Conservation (phyloP, 2,797 vertebrate genomes). For the Cyclura pinguis region DNA sequence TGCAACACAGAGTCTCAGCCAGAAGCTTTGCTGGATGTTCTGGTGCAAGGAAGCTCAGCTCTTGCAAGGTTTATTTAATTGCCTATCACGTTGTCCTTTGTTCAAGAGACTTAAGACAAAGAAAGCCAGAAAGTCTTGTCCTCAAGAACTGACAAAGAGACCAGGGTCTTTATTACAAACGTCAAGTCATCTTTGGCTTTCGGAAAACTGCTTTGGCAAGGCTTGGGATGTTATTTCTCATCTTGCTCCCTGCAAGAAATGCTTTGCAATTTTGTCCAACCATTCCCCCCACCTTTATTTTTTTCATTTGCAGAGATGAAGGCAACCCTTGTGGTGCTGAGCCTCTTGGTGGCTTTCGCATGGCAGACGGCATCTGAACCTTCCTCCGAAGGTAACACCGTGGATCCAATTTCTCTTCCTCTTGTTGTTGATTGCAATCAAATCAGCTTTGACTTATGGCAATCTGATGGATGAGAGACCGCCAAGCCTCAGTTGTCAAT, state of each 20-base stretch:
- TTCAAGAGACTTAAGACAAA: background rate
- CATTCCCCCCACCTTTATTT: background rate
- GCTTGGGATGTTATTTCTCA: no score
- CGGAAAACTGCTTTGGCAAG: background rate
- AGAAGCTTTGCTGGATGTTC: background rate
- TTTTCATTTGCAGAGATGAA: constrained; percentile 20
- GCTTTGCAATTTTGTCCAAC: background rate
- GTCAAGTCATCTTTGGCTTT: background rate
- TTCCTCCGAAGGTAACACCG: background rate
- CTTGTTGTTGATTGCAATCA: background rate
- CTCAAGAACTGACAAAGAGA: no score
- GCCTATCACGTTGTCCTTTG: no score
- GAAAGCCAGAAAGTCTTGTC: no score
- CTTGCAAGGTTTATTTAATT: background rate
- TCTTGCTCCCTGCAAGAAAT: no score
- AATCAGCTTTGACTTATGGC: no score
- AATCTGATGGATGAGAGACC: no score
- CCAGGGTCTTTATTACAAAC: no score
- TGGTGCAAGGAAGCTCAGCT: background rate
- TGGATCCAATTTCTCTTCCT: background rate
- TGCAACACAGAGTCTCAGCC: background rate
- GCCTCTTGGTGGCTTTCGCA: background rate
- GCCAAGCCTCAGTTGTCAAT: no score
- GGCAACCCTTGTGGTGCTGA: background rate
- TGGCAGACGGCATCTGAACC: background rate